A percentile compares a stretch with the other conserved stretches of the same genome.
phyloP scores from a whole-genome alignment of 2,113 vertebrate species.

The Nibea albiflora region DNA sequence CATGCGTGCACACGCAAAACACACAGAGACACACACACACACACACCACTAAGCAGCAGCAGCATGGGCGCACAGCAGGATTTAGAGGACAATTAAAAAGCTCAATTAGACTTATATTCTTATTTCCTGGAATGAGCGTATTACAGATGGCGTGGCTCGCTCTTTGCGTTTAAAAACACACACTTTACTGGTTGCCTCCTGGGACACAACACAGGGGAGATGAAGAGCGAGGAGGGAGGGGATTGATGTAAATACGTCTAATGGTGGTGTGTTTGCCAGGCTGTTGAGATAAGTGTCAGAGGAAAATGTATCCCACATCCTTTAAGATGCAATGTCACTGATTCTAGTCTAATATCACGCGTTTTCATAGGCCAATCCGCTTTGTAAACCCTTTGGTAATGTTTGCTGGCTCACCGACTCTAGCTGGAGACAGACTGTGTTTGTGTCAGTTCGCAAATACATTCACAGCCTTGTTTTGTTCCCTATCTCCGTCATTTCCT shows the following conservation, averaged over 20 bases:
- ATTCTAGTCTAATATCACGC: slow-evolving; percentile 25
- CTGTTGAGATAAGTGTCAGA: slow-evolving; percentile 64
- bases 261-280: slow-evolving; percentile 36
- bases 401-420: slow-evolving; percentile 16
- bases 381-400: slow-evolving; percentile 34
- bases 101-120: slow-evolving; percentile 77
- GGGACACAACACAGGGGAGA: slow-evolving; percentile 53
- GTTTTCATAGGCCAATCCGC: slow-evolving; percentile 47
- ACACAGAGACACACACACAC: slow-evolving; percentile 36
- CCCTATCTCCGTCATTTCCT: slow-evolving; percentile 31
- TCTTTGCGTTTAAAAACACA: slow-evolving; percentile 65
- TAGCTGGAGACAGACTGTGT: slow-evolving; percentile 10
- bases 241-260: slow-evolving; percentile 69
- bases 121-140: slow-evolving; percentile 61
- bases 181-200: slow-evolving; percentile 58
- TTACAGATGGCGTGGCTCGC: slow-evolving; percentile 68
- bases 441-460: slow-evolving; percentile 36
- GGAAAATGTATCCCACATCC: slow-evolving; percentile 49
- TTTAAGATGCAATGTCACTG: slow-evolving; percentile 50
- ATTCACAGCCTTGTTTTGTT: slow-evolving; percentile 51
- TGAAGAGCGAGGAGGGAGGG: slow-evolving; percentile 36
- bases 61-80: slow-evolving; percentile 77
- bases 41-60: slow-evolving; percentile 70
- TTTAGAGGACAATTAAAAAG: slow-evolving; percentile 79
- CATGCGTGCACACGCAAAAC: slow-evolving; percentile 5